Conservation (phyloP, 2,797 vertebrate species). For the Phaenicophaeus curvirostris region DNA sequence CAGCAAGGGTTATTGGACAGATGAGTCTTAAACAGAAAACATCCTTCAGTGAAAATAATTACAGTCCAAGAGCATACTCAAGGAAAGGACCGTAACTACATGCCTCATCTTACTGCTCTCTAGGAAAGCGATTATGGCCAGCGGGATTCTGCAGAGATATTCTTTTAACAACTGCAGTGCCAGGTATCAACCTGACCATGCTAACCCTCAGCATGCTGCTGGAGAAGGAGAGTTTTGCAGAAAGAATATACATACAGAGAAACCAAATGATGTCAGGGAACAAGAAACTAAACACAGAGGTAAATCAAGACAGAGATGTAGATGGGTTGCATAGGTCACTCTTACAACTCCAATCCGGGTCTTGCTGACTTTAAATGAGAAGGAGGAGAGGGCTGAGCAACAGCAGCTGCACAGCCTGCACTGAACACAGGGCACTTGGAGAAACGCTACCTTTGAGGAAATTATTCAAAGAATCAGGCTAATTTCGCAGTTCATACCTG, state of each 20-base stretch:
- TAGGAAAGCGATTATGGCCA: background rate
- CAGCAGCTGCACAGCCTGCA: constrained; percentile 28
- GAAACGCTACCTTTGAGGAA: constrained; percentile 49
- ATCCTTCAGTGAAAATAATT: constrained; percentile 32
- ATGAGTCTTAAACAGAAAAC: background rate
- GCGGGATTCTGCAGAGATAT: background rate
- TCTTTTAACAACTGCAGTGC: background rate
- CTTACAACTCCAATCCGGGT: background rate
- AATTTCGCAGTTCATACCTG: constrained; percentile 79
- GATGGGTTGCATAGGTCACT: accelerated
- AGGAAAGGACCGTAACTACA: background rate
- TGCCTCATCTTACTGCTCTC: background rate
- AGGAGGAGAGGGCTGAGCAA: background rate
- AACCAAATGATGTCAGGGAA: background rate
- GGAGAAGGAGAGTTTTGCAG: background rate
- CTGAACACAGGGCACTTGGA: constrained; percentile 13
- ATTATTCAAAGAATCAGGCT: constrained; percentile 66
- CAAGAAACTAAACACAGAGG: background rate
- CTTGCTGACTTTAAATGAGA: background rate
- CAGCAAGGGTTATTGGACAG: background rate
- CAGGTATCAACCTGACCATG: background rate
- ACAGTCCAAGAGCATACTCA: background rate
- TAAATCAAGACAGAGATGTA: background rate
- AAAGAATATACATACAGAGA: background rate
- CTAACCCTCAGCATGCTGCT: accelerated